Base-by-base conservation (phyloP, 2,888 invertebrate species). In the Allacma fusca region DNA sequence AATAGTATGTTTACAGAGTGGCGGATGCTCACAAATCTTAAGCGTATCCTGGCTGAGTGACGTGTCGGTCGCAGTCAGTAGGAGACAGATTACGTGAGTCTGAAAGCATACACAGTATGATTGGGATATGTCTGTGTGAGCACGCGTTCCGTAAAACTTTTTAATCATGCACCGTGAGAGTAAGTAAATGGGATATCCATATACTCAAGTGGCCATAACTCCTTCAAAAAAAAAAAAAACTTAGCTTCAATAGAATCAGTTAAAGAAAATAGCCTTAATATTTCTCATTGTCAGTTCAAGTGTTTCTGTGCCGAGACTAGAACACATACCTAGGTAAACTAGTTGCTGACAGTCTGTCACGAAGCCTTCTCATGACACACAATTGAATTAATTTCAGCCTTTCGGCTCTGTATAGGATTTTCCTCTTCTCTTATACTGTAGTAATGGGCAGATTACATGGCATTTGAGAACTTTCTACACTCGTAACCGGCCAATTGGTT, bases 381-480 rank as follows among this genome's bases (percentile, higher is more conserved):
- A 70, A 69, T 69, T n/a, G 43, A 69, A 69, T 69, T 70, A 23
- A 70, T 44, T 24, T 26, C 50, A 44, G n/a, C 44, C 44, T 43
- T 40, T n/a, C n/a, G n/a, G n/a, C n/a, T n/a, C n/a, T n/a, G n/a
- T 68, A 19, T 19, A 28, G n/a, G 29, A 1, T 13, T 29, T 65
- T 28, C 16, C 29, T 40, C 26, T 70, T 44, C 21, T 70, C 44
- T 70, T 50, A 50, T 50, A n/a, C 50, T 19, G 5, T 50, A 13
- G 19, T 13, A 9, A 34, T 69, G 1, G 1, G 7, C 68, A 62
- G 69, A 76, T 70, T 76, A 76, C 76, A 70, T 70, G 76, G 76
- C 29, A 70, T 50, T 64, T 70, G 76, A 76, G 43, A 76, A 76
- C 76, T 76, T 76, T 76, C 76, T 76, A 76, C 65, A 76, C 9